Evolutionary conservation across 2,797 vertebrate genomes (phyloP).

Genomic region (Streptopelia turtur): DNA sequence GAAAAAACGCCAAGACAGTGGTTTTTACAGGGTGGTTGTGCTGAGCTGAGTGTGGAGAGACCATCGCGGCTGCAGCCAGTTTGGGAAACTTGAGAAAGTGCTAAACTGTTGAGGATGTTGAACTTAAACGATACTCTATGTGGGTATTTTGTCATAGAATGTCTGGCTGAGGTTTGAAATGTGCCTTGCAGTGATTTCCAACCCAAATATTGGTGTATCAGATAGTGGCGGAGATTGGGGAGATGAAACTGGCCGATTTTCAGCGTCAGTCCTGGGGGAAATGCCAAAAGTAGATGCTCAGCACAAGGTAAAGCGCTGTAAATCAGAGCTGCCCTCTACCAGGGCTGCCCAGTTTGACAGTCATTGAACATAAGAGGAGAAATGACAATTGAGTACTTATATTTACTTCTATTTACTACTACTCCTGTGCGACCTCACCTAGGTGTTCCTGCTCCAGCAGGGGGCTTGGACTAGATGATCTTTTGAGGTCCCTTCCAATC

Average conservation of each 20-base stretch:
- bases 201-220: neutral
- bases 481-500: too few species aligned
- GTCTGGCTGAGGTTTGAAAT: neutral
- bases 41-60: neutral
- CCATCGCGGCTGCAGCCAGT: neutral
- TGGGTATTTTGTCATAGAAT: neutral
- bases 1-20: neutral
- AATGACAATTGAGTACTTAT: neutral
- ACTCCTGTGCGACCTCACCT: too few species aligned
- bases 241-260: neutral
- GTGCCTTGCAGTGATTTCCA: neutral
- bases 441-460: too few species aligned
- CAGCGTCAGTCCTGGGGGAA: neutral
- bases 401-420: too few species aligned
- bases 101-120: constrained; percentile 13
- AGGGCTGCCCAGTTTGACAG: neutral
- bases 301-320: neutral
- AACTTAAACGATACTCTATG: neutral
- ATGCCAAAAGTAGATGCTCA: neutral
- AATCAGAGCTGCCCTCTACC: neutral
- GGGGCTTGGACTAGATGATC: too few species aligned
- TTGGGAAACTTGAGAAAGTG: constrained; percentile 41
- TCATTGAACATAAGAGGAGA: neutral
- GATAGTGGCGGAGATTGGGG: neutral
- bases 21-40: neutral